These are phyloP conservation scores for Laticauda colubrina DNA, from an alignment of 2,113 vertebrate genomes.

Conservation along the genomic window DNA sequence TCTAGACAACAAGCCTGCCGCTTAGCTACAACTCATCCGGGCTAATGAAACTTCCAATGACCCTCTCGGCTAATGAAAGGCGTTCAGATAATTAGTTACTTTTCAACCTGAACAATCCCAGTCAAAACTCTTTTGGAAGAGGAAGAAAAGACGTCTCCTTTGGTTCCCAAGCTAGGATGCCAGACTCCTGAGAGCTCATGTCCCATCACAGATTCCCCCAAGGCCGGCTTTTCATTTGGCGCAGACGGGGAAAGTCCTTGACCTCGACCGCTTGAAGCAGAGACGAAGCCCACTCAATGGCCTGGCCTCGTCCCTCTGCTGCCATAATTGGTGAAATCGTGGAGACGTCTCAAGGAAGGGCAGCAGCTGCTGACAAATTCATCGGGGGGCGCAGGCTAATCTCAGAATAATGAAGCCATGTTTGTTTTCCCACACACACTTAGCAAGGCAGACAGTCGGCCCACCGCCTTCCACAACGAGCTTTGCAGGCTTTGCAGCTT, in stretches of 20 bases:
- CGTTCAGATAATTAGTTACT: slow-evolving; percentile 19
- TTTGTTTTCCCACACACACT: slow-evolving; percentile 34
- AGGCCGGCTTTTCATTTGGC: background rate
- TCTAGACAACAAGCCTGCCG: background rate
- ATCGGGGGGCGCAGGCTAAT: background rate
- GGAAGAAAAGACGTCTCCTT: background rate
- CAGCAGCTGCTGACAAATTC: background rate
- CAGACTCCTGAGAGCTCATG: background rate
- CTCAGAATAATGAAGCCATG: slow-evolving; percentile 16
- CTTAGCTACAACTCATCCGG: background rate
- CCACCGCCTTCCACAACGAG: background rate
- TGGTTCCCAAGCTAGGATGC: background rate
- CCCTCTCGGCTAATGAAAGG: background rate
- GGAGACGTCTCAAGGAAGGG: background rate
- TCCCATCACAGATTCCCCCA: background rate
- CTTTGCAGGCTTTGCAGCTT: background rate
- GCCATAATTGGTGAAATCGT: background rate
- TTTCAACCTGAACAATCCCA: background rate
- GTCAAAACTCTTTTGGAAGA: background rate
- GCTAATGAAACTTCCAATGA: background rate
- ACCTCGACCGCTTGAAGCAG: background rate
- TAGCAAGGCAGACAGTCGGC: background rate
- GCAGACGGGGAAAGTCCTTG: slow-evolving; percentile 10
- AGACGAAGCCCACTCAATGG: background rate
- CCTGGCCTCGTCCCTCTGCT: rapidly evolving